Percentiles rank a stretch among this genome's conserved stretches.
Evolutionary conservation across 2,888 invertebrate genomes (phyloP).

Genomic region (Timema podura): DNA sequence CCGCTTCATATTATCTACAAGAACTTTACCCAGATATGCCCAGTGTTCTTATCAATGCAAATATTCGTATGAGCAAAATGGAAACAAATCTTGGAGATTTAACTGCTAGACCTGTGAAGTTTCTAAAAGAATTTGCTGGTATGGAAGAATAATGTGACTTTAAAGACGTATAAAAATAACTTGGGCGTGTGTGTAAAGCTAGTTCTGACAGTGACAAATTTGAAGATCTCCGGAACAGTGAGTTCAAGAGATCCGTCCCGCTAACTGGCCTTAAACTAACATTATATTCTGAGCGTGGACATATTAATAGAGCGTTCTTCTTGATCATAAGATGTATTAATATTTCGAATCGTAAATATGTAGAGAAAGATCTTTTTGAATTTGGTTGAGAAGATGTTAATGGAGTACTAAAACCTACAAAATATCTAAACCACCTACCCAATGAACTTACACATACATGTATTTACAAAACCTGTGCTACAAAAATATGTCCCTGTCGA

Average conservation of each 20-base stretch:
- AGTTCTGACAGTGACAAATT: background rate
- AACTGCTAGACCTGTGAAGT: constrained; percentile 1
- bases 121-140: background rate
- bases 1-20: background rate
- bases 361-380: constrained; percentile 1
- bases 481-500: background rate
- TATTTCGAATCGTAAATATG: background rate
- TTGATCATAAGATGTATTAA: background rate
- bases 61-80: background rate
- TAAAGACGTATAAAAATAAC: constrained; percentile 4
- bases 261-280: background rate
- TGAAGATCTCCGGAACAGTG: background rate
- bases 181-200: background rate
- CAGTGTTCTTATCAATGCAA: background rate
- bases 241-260: background rate
- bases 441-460: background rate
- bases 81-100: background rate
- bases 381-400: background rate
- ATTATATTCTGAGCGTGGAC: too few relatives aligned
- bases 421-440: background rate
- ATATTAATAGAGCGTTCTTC: too few relatives aligned
- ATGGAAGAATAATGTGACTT: background rate
- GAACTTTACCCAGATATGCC: background rate
- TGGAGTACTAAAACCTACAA: background rate
- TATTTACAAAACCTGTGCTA: background rate